A percentile compares a stretch with the other conserved stretches of the same genome.
Evolutionary conservation across 2,797 vertebrate species (phyloP).

Genomic region (Smutsia gigantea): DNA sequence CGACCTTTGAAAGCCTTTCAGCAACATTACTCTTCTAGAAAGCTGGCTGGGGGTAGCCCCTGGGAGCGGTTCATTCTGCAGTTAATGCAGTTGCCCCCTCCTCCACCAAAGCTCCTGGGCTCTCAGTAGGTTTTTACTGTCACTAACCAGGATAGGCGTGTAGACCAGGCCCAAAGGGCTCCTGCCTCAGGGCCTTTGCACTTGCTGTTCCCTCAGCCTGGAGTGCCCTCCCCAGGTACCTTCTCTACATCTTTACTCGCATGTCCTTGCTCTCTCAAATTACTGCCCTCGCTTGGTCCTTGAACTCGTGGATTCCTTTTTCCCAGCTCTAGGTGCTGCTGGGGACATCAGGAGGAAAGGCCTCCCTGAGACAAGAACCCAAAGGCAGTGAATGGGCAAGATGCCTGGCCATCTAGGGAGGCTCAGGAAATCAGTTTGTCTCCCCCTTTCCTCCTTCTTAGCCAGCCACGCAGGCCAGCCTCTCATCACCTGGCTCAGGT

Average conservation of each 20-base stretch:
- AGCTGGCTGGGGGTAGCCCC: not conserved
- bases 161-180: not conserved
- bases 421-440: not conserved
- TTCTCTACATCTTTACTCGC: not conserved
- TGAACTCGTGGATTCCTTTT: not conserved
- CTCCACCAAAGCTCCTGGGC: no score
- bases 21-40: not conserved
- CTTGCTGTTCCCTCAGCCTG: not conserved
- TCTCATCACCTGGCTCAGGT: not conserved
- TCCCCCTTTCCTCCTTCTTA: not conserved
- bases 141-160: not conserved
- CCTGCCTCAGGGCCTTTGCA: not conserved
- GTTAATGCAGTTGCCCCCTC: not conserved
- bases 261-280: not conserved
- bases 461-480: not conserved
- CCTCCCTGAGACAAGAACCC: not conserved
- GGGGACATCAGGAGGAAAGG: not conserved
- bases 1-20: not conserved
- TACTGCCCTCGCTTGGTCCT: fast-evolving
- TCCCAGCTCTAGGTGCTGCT: not conserved
- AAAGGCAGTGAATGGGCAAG: fast-evolving
- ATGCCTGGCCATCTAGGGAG: fast-evolving
- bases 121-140: not conserved
- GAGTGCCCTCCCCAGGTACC: not conserved
- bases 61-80: not conserved